Evolutionary conservation across 2,888 invertebrate genomes (phyloP), one percentile per base, ranked within the genome.

Genomic region (Aphelenchoides bicaudatus): DNA sequence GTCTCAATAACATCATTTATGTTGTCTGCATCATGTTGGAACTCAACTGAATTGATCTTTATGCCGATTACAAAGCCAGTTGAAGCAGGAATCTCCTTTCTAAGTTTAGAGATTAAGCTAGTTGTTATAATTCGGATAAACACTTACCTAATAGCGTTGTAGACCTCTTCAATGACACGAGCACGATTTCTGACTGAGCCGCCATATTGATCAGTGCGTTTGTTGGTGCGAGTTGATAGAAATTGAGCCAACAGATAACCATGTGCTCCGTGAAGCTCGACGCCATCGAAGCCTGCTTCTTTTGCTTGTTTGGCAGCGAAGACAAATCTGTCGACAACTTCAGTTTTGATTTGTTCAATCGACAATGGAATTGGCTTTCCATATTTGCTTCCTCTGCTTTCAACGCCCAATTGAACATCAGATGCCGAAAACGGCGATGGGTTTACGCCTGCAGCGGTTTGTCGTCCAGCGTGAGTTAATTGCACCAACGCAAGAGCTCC

Each of bases 221-320:
- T 65, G 54, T 72, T 72, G 5, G 67, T 72, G 1, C 68, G 65
- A 2, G 71, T 65, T 5, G 71, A 70, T 3, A 62, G 58, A 50
- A 72, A 72, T 46, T 71, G 71, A 3, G 72, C 62, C 6, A 72
- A 47, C 3, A 72, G 61, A 34, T 70, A 72, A 30, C 72, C 72
- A 48, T 72, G 71, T 1, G 72, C 71, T n/a, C 58, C 71, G 37
- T 71, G 70, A 1, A 72, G 56, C 46, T 72, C 61, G 31, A 72
- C 57, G n/a, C 72, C 72, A 39, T 71, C 70, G 39, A 71, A 72
- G 2, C 72, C 71, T 46, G 37, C 51, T 19, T 59, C 61, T 13
- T 62, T 31, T 23, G 25, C 28, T 19, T 29, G n/a, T 21, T 62
- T 61, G 1, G 66, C 66, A 1, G 68, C 65, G 49, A 62, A 71